Evolutionary conservation across 2,113 vertebrate species (phyloP), one percentile per base, ranked within the genome.

Genomic region (Myxocyprinus asiaticus): DNA sequence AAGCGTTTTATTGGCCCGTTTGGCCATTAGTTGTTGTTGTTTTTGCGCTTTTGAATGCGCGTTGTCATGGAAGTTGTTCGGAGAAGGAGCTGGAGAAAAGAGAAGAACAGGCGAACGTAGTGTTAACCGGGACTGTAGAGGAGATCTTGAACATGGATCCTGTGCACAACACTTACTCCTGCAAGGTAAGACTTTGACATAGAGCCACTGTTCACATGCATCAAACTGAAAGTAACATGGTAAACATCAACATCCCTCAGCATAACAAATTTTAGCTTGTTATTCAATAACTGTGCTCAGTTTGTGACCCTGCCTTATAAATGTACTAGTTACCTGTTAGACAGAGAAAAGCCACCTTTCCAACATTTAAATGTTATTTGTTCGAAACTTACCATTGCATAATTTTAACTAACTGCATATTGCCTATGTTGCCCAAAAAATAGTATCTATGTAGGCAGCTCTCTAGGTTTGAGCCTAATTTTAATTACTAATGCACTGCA

Each of bases 131-230:
- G 69, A 98, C 97, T 14, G 97, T 98, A 91, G 96, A 98, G 85
- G 97, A 98, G 87, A 98, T 98, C 44, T 92, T 97, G 87, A 97
- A 98, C 89, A 91, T 97, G 93, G 96, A 98, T 88, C 96, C 96
- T 14, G 95, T 98, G 64, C 95, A 97, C 68, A 95, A 96, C 82
- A 98, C 96, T 58, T 98, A 98, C 78, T 98, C 97, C 0, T 98
- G 97, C 95, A 99, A 98, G 96, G 97, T 98, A 89, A 91, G 82
- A 67, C 12, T 43, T 47, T 17, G 15, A 15, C 17, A 11, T 17
- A 33, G 44, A 33, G 15, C 12, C 22, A 55, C 48, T 7, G 12
- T 65, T 53, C 5, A 42, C n/a, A 42, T 74, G 44, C 22, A n/a
- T 55, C 14, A 65, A 76, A 76, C 33, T 55, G 73, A 76, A 65